Percentiles rank a stretch among this genome's conserved stretches.
Evolutionary conservation across 1,140 invertebrate genomes (phyloP).

Genomic region (Drosophila navojoa): DNA sequence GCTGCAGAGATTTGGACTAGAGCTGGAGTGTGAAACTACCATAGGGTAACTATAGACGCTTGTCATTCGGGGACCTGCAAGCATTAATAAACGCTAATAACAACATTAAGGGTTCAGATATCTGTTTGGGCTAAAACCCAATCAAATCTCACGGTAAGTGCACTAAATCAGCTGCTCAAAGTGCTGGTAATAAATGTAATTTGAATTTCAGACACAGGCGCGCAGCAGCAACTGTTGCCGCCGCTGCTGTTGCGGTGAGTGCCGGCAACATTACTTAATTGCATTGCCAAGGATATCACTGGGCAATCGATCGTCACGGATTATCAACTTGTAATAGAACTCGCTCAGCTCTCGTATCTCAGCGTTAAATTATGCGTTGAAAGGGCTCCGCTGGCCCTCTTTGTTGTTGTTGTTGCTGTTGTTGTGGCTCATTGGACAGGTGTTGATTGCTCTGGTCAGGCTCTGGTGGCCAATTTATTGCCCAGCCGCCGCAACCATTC

Average conservation of each 20-base stretch:
- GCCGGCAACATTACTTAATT: slow-evolving; percentile 71
- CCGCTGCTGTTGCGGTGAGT: not conserved
- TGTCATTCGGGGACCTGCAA: slow-evolving; percentile 55
- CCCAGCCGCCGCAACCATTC: slow-evolving; percentile 28
- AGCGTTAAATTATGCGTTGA: slow-evolving; percentile 62
- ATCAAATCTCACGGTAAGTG: slow-evolving; percentile 71
- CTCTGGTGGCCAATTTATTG: slow-evolving; percentile 49
- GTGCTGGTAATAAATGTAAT: slow-evolving; percentile 76
- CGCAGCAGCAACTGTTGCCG: slow-evolving; percentile 18
- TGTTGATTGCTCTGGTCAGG: slow-evolving; percentile 64
- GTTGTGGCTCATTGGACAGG: slow-evolving; percentile 47
- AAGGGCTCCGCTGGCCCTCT: slow-evolving; percentile 18
- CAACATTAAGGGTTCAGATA: slow-evolving; percentile 68
- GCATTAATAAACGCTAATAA: slow-evolving; percentile 79
- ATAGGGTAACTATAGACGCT: not conserved
- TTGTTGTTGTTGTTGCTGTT: slow-evolving; percentile 15
- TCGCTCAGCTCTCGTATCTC: slow-evolving; percentile 30
- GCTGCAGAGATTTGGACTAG: slow-evolving; percentile 13
- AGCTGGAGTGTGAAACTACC: slow-evolving; percentile 24
- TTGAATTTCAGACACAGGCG: slow-evolving; percentile 57
- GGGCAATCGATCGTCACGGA: slow-evolving; percentile 78
- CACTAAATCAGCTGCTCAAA: slow-evolving; percentile 73
- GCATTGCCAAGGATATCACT: slow-evolving; percentile 71
- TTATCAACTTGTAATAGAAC: slow-evolving; percentile 72
- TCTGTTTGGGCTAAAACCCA: slow-evolving; percentile 60